Evolutionary conservation across 1,140 invertebrate species (phyloP).

Genomic region (Meloidogyne floridensis): DNA sequence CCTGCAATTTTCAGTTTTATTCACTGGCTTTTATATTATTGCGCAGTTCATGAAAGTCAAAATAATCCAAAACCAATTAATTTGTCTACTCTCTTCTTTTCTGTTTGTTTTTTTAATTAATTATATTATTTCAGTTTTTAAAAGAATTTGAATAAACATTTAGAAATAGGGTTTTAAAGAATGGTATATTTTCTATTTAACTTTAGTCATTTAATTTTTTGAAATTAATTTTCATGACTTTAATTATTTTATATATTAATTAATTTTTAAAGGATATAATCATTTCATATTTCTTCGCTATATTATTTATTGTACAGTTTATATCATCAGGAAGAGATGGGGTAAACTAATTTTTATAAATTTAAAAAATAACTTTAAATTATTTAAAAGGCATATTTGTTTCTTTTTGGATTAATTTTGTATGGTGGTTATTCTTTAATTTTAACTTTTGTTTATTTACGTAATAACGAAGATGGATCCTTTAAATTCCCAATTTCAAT

Average conservation of each 20-base stretch:
- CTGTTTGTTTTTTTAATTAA: background rate
- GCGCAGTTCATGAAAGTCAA: background rate
- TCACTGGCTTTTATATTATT: slow-evolving; percentile 2
- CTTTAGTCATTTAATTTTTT: too few relatives aligned
- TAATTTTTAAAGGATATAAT: background rate
- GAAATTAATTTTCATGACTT: too few relatives aligned
- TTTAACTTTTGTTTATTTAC: background rate
- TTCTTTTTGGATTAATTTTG: background rate
- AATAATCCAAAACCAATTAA: background rate
- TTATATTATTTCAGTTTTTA: background rate
- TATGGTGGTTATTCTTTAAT: background rate
- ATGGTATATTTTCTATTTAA: too few relatives aligned
- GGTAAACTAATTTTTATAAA: background rate
- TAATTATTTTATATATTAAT: background rate
- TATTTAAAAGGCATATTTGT: background rate
- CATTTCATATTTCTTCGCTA: background rate
- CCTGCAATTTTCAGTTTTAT: background rate
- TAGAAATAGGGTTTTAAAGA: too few relatives aligned
- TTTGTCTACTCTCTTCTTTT: background rate
- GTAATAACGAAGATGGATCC: background rate
- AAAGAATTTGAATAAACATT: background rate
- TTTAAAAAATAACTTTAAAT: background rate
- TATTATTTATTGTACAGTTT: background rate
- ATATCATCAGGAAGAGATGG: background rate
- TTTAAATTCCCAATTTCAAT: slow-evolving; percentile 1